Evolutionary conservation across 2,888 invertebrate species (phyloP).

Genomic region (Nymphalis urticae): DNA sequence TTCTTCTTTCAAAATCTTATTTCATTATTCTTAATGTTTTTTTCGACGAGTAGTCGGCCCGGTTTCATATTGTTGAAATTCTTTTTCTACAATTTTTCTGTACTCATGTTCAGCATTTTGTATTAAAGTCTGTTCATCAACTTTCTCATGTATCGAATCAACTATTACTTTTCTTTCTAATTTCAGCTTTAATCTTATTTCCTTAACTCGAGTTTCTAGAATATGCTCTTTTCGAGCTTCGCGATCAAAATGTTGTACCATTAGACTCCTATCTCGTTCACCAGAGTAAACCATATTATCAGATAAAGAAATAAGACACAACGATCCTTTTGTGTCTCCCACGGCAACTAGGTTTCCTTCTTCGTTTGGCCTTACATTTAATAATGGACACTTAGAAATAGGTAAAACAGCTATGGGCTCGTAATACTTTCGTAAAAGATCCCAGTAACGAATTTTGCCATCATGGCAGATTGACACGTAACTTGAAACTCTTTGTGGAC

Average conservation of each 20-base stretch:
- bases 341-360: conserved; percentile 82
- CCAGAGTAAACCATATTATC: conserved; percentile 84
- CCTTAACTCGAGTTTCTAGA: conserved; percentile 90
- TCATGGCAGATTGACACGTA: conserved; percentile 67
- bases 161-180: conserved; percentile 61
- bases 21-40: conserved; percentile 24
- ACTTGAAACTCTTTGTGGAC: conserved; percentile 62
- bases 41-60: conserved; percentile 19
- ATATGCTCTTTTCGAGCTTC: conserved; percentile 93
- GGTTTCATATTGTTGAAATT: conserved; percentile 43
- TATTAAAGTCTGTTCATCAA: conserved; percentile 47
- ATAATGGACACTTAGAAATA: conserved; percentile 76
- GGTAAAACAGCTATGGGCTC: conserved; percentile 85
- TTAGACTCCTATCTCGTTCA: conserved; percentile 85
- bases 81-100: conserved; percentile 59
- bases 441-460: conserved; percentile 90
- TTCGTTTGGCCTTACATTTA: conserved; percentile 84
- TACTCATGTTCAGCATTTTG: conserved; percentile 68
- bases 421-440: conserved; percentile 86
- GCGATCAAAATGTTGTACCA: conserved; percentile 88
- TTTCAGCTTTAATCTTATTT: conserved; percentile 83
- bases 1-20: no score
- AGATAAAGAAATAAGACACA: conserved; percentile 84
- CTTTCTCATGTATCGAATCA: conserved; percentile 36
- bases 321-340: conserved; percentile 85